phyloP scores from a whole-genome alignment of 2,113 vertebrate genomes.

The Corapipo altera region DNA sequence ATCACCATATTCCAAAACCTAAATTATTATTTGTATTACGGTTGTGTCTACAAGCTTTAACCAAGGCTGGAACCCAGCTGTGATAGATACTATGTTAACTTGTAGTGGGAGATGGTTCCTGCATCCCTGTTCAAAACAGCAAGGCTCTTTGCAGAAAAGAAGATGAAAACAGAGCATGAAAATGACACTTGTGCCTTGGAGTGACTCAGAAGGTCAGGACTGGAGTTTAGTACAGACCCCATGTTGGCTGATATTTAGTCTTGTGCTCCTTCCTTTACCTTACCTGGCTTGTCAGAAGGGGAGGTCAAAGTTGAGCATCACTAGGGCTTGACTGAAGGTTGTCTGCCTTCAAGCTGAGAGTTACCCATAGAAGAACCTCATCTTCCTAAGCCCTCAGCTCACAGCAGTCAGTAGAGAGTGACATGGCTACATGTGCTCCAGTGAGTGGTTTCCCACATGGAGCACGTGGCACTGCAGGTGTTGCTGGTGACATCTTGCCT shows the following conservation, averaged over 20 bases:
- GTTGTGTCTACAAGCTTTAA: not conserved
- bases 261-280: not conserved
- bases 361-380: not conserved
- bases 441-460: not conserved
- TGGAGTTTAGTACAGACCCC: not conserved
- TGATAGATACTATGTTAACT: not conserved
- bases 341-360: not conserved
- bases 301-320: not conserved
- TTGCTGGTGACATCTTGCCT: not conserved
- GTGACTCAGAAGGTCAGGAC: not conserved
- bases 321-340: not conserved
- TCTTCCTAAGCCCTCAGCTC: not conserved
- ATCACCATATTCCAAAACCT: not conserved
- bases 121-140: not conserved
- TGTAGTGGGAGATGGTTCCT: not conserved
- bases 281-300: not conserved
- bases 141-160: not conserved
- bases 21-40: constrained; percentile 26
- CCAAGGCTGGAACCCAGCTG: not conserved
- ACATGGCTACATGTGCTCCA: not conserved
- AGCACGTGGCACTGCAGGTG: not conserved
- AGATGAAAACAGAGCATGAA: not conserved
- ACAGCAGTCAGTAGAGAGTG: not conserved
- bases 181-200: not conserved
- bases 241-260: not conserved